These are phyloP conservation scores for Tribolium freemani DNA, from an alignment of 2,888 invertebrate species.

Conservation along the genomic window DNA sequence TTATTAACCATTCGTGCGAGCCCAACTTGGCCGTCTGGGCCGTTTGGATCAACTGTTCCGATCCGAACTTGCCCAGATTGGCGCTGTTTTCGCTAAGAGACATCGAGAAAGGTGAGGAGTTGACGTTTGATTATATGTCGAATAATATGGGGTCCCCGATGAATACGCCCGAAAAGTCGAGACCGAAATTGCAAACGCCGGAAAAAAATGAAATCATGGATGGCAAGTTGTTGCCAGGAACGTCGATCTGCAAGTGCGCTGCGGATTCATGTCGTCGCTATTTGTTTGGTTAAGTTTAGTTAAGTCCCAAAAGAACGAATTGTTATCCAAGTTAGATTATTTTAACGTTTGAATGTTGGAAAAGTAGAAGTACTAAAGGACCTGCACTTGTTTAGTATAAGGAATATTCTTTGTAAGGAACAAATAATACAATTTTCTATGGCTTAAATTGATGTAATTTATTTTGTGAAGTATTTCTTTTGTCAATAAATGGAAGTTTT, in stretches of 20 bases:
- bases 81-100: slow-evolving; percentile 88
- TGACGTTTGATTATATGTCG: slow-evolving; percentile 91
- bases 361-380: no score
- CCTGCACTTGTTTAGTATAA: no score
- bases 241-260: slow-evolving; percentile 82
- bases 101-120: slow-evolving; percentile 87
- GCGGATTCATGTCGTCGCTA: slow-evolving; percentile 81
- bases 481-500: no score
- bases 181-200: slow-evolving; percentile 57
- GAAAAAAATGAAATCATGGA: slow-evolving; percentile 52
- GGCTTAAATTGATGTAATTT: no score
- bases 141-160: slow-evolving; percentile 54
- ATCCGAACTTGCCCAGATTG: slow-evolving; percentile 89
- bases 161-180: slow-evolving; percentile 57
- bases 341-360: no score
- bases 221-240: slow-evolving; percentile 47
- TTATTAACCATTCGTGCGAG: slow-evolving; percentile 96
- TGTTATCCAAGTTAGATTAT: no score
- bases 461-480: no score
- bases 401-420: no score
- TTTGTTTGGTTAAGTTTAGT: slow-evolving; percentile 73
- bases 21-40: slow-evolving; percentile 94
- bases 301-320: not conserved
- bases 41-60: slow-evolving; percentile 92
- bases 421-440: no score